Percentiles rank a stretch among this genome's conserved stretches.
These are phyloP conservation scores for Lophura swinhoii DNA, from an alignment of 2,797 vertebrate genomes.

Conservation along the genomic window DNA sequence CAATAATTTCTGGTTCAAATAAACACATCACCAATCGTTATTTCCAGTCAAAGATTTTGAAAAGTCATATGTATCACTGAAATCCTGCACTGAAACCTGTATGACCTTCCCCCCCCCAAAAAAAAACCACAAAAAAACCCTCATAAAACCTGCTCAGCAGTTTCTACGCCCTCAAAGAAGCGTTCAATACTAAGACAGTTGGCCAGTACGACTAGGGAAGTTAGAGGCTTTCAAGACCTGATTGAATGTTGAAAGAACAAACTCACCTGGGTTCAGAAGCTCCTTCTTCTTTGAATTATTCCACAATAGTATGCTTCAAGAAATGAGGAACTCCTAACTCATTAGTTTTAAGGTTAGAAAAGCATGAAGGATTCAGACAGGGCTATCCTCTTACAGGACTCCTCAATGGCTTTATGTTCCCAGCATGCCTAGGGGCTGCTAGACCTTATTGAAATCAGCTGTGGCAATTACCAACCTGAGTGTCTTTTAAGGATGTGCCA, in stretches of 20 bases:
- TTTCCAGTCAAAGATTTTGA: slow-evolving; percentile 25
- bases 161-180: neutral
- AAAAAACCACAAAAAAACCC: too few relatives aligned
- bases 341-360: neutral
- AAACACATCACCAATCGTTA: neutral
- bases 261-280: neutral
- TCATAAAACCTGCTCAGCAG: neutral
- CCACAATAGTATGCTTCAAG: neutral
- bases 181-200: rapidly evolving
- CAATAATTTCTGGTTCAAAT: slow-evolving; percentile 22
- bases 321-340: neutral
- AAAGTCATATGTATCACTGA: neutral
- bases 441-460: neutral
- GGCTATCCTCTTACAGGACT: neutral
- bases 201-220: neutral
- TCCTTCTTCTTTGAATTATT: neutral
- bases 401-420: neutral
- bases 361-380: neutral
- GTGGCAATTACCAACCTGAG: neutral
- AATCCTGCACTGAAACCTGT: neutral
- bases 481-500: neutral
- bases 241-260: neutral
- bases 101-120: too few relatives aligned
- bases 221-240: neutral
- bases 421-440: neutral